These are phyloP conservation scores for Erebia palarica DNA, from an alignment of 2,888 invertebrate genomes.

Conservation along the genomic window DNA sequence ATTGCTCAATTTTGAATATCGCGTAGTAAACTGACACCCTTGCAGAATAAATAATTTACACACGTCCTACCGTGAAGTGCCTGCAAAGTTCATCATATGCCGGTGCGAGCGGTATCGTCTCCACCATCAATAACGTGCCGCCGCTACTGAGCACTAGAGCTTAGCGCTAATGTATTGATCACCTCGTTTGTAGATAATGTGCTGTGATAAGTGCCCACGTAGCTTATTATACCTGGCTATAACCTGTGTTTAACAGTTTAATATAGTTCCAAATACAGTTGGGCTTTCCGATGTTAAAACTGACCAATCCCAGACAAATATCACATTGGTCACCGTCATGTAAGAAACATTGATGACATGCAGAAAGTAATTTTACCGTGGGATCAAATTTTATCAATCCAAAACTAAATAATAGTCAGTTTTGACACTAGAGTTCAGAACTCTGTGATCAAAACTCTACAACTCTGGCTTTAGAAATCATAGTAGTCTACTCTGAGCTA, in stretches of 20 bases:
- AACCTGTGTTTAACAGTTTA: slow-evolving; percentile 1
- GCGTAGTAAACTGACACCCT: slow-evolving; percentile 1
- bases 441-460: too few species aligned
- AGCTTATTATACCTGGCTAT: not conserved
- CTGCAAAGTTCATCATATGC: slow-evolving; percentile 24
- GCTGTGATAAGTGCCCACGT: slow-evolving; percentile 18
- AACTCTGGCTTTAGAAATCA: too few species aligned
- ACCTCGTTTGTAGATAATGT: slow-evolving; percentile 58
- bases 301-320: not conserved
- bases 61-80: slow-evolving; percentile 16
- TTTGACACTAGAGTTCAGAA: too few species aligned
- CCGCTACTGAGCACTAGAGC: slow-evolving; percentile 60
- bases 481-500: too few species aligned
- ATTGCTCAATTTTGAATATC: slow-evolving; percentile 14
- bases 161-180: slow-evolving; percentile 62
- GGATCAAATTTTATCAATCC: too few species aligned
- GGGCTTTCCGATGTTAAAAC: not conserved
- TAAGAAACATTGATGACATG: too few species aligned
- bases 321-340: too few species aligned
- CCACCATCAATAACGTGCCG: slow-evolving; percentile 54
- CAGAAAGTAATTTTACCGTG: too few species aligned
- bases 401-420: too few species aligned
- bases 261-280: not conserved
- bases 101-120: slow-evolving; percentile 41
- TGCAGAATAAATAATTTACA: slow-evolving; percentile 21